Evolutionary conservation across 2,888 invertebrate genomes (phyloP), one percentile per base, ranked within the genome.

Genomic region (Osedax frankpressi): DNA sequence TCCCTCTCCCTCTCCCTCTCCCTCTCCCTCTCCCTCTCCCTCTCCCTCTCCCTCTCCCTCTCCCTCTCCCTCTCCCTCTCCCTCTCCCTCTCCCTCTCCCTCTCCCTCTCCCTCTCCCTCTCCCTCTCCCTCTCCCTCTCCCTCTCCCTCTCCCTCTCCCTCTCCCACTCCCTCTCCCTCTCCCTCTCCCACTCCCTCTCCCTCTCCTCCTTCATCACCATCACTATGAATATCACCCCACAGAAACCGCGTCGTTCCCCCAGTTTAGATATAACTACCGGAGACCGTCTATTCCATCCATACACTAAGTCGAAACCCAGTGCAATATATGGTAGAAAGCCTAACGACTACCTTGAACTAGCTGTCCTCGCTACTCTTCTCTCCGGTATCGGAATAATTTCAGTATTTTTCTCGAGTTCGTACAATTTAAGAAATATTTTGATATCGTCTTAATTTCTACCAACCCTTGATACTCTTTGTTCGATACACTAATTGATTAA

Each of bases 71-170:
- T 0, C 59, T 59, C 59, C n/a, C 59, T 59, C 59, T 59, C 59
- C 29, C 62, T 44, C 62, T 29, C 72, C 30, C 28, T 44, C 70
- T 59, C 28, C 59, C 24, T 76, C 71, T 69, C 73, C 70, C 28
- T 69, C 68, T 70, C 73, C 63, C 73, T 74, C 74, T 28, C 69
- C 70, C 68, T 73, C 62, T 72, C 67, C 68, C 67, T 67, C 26
- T 67, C 68, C 68, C 14, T 28, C 67, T 72, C 24, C 59, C 44
- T 72, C 28, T 72, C 67, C 67, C 24, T 72, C 72, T 72, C 65
- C 28, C 26, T 30, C 65, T 24, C 69, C 25, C n/a, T 67, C 73
- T 72, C 71, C 60, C 71, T 25, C 59, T 70, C 70, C 63, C 24
- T 59, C 59, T 59, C 59, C n/a, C 67, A 67, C 24, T 67, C 44